Evolutionary conservation across 2,888 invertebrate species (phyloP).

Genomic region (Epistrophe grossulariae): DNA sequence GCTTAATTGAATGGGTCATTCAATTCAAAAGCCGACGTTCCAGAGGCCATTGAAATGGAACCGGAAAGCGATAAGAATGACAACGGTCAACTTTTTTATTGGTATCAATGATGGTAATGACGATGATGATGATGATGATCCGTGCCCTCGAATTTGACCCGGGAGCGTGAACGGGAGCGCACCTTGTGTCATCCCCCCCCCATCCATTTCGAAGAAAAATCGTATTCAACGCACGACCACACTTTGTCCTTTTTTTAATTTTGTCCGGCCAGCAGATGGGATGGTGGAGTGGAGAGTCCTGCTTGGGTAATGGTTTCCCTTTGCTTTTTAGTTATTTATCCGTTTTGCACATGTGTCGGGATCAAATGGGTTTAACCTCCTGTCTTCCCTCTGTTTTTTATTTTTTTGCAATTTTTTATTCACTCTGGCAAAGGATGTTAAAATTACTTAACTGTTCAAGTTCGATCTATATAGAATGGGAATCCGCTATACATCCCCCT

Average conservation of each 20-base stretch:
- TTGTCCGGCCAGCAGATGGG: conserved; percentile 35
- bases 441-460: conserved; percentile 71
- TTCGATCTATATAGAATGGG: conserved; percentile 21
- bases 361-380: conserved; percentile 75
- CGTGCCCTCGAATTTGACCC: conserved; percentile 63
- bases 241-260: conserved; percentile 76
- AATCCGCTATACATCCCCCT: conserved; percentile 16
- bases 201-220: conserved; percentile 47
- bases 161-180: conserved; percentile 6
- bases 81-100: conserved; percentile 76
- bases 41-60: conserved; percentile 71
- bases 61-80: conserved; percentile 75
- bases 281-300: neutral
- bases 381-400: conserved; percentile 1
- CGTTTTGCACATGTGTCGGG: conserved; percentile 74
- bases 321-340: conserved; percentile 74
- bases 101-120: conserved; percentile 75
- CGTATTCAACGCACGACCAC: conserved; percentile 76
- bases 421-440: conserved; percentile 59
- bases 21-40: conserved; percentile 78
- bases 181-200: conserved; percentile 53
- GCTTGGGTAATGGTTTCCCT: conserved; percentile 36
- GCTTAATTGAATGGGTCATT: conserved; percentile 84
- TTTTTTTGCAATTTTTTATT: conserved; percentile 30
- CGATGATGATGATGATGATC: conserved; percentile 60